Evolutionary conservation across 2,113 vertebrate genomes (phyloP), one percentile per base, ranked within the genome.

Genomic region (Sterrhoptilus dennistouni): DNA sequence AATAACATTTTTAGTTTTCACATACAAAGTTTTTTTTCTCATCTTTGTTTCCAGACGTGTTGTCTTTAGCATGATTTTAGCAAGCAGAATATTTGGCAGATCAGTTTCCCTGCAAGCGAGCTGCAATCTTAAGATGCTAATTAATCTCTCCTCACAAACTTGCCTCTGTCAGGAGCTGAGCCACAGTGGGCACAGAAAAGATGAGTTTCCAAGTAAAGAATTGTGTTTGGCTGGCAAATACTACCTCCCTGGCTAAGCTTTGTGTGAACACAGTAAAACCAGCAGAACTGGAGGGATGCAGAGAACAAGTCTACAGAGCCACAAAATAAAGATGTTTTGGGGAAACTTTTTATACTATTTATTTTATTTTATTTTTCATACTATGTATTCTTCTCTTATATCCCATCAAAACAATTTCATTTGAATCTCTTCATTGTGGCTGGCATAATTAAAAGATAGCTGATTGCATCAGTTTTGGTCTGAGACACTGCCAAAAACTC

Each of bases 381-480:
- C 22, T 86, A 33, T 2, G 22, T 31, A 54, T 14, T 47, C n/a
- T 83, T 76, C 59, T 70, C 40, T 25, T 86, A 22, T 27, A 35
- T 57, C 6, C 4, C n/a, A 76, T 49, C 27, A 69, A 21, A 38
- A 70, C 27, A n/a, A 80, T 42, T 68, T 83, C 14, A 12, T 63
- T 93, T 91, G 66, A 78, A 84, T 50, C 25, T 94, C 60, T 61
- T 93, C 35, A 35, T 72, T 89, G 60, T n/a, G 59, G 57, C 35
- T 76, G 35, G 40, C 33, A 72, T 35, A 65, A 76, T 40, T 85
- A 87, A 47, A 84, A 90, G 17, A 61, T 7, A 20, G 29, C 40
- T 72, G 36, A 65, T 31, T 61, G 23, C 18, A 1, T n/a, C 56
- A 57, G 12, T 74, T 74, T 70, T 60, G 21, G 19, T 49, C 38